Conservation (phyloP, 2,888 invertebrate species). For the Phanerotoma sp. region DNA sequence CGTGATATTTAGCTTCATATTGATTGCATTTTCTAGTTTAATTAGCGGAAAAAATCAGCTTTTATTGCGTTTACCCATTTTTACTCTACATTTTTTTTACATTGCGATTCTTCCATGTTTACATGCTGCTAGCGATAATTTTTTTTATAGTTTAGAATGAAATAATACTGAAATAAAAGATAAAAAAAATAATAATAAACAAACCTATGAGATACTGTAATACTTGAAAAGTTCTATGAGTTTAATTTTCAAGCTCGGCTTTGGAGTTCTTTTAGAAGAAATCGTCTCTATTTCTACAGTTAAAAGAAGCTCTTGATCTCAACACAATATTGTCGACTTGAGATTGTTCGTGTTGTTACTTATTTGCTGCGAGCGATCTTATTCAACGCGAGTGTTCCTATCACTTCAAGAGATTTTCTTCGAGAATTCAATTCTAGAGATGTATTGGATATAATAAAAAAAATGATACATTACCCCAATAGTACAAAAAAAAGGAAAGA, state of each 20-base stretch:
- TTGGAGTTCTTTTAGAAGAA: slow-evolving; percentile 3
- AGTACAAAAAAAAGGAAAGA: no score
- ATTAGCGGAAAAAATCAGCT: background rate
- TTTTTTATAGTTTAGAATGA: no score
- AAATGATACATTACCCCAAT: background rate
- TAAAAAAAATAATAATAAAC: no score
- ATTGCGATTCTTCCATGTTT: background rate
- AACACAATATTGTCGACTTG: slow-evolving; percentile 9
- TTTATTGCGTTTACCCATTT: no score
- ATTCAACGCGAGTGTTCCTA: background rate
- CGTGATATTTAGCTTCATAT: background rate
- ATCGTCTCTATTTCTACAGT: background rate
- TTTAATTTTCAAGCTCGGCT: slow-evolving; percentile 2
- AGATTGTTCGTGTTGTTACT: background rate
- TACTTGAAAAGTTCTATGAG: background rate
- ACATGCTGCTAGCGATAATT: background rate
- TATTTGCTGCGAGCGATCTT: background rate
- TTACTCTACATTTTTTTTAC: background rate
- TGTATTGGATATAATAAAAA: background rate
- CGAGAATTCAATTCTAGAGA: background rate
- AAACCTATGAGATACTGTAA: no score
- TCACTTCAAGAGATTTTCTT: background rate
- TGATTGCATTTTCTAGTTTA: background rate
- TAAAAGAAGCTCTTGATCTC: slow-evolving; percentile 16
- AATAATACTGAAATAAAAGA: no score